phyloP scores from a whole-genome alignment of 2,888 invertebrate species.

The Polymixis flavicincta region DNA sequence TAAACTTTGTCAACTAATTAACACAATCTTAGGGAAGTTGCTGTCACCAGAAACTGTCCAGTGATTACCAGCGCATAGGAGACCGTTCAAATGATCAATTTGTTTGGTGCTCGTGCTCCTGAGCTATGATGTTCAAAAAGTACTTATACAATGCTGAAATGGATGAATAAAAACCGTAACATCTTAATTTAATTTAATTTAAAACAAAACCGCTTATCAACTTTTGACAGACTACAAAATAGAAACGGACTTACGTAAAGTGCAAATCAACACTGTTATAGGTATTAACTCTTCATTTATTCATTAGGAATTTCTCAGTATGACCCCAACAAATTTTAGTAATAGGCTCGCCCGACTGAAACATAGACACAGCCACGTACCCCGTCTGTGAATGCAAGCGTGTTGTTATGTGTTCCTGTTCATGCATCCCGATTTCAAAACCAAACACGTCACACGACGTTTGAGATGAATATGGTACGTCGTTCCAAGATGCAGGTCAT shows the following conservation, averaged over 20 bases:
- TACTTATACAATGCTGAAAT: not conserved
- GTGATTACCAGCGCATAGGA: not conserved
- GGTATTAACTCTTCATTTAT: not conserved
- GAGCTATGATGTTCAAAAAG: not conserved
- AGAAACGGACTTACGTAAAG: not conserved
- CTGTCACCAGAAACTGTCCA: not conserved
- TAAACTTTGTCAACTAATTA: constrained; percentile 1
- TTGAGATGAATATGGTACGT: constrained; percentile 36
- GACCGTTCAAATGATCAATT: not conserved
- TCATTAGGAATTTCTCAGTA: too few species aligned
- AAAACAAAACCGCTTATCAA: too few species aligned
- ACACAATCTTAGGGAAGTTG: not conserved
- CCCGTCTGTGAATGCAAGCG: too few species aligned
- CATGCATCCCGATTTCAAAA: constrained; percentile 19
- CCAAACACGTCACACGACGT: constrained; percentile 24
- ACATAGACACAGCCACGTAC: not conserved
- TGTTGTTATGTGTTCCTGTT: not conserved
- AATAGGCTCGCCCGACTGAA: not conserved
- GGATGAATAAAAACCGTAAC: not conserved
- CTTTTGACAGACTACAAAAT: not conserved
- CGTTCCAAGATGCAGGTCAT: constrained; percentile 47
- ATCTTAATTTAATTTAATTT: not conserved
- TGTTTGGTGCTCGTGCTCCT: not conserved
- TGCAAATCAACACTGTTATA: not conserved
- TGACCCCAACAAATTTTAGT: not conserved